phyloP scores from a whole-genome alignment of 2,888 invertebrate genomes.

The Lasioglossum vierecki region DNA sequence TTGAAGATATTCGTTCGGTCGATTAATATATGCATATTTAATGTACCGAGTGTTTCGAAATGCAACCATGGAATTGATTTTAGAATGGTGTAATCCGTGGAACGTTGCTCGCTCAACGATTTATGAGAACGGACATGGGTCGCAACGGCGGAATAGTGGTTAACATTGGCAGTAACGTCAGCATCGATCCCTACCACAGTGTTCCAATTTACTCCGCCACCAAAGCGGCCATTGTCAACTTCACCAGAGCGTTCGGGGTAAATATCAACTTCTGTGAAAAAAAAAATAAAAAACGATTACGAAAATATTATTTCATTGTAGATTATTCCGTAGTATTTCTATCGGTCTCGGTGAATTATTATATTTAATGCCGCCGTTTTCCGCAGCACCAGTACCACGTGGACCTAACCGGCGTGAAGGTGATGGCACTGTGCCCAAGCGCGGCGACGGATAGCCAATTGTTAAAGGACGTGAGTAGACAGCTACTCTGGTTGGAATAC shows the following conservation, averaged over 20 bases:
- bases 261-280: background rate
- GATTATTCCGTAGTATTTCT: background rate
- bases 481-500: conserved; percentile 89
- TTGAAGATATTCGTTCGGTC: too few species aligned
- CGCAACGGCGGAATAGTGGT: conserved; percentile 91
- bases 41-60: background rate
- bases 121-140: conserved; percentile 91
- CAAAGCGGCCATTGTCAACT: conserved; percentile 90
- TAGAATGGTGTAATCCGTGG: conserved; percentile 92
- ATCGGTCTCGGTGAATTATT: background rate
- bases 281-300: too few species aligned
- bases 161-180: conserved; percentile 90
- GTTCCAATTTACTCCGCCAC: conserved; percentile 92
- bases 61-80: conserved; percentile 59
- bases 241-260: conserved; percentile 90
- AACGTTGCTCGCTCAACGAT: conserved; percentile 89
- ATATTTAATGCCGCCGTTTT: background rate
- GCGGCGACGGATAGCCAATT: conserved; percentile 88
- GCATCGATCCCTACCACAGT: conserved; percentile 88
- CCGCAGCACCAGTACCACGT: conserved; percentile 90
- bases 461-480: conserved; percentile 88
- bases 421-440: conserved; percentile 89
- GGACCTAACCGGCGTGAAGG: conserved; percentile 89
- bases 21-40: background rate
- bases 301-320: background rate